Evolutionary conservation across 64 coral and sea anemone genomes (phyloP).

Genomic region (Trachythela sp.): DNA sequence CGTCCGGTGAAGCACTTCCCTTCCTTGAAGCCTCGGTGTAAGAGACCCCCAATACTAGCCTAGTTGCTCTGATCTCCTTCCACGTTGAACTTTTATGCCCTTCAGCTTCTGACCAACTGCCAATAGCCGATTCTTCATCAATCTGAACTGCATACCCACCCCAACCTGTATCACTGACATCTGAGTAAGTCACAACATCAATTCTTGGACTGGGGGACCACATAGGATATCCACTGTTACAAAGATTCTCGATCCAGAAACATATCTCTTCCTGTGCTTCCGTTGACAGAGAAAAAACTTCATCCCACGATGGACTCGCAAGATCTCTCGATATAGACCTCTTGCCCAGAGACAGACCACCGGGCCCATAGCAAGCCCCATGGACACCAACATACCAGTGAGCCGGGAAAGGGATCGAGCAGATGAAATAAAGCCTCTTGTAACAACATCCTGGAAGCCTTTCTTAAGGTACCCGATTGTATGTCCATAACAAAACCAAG

Average conservation of each 20-base stretch:
- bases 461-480: slow-evolving; percentile 5
- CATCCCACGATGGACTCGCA: not conserved
- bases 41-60: not conserved
- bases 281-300: not conserved
- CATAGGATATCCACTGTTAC: not conserved
- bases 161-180: slow-evolving; percentile 1
- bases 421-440: slow-evolving; percentile 16
- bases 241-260: not conserved
- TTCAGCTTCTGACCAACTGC: not conserved
- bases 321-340: not conserved
- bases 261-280: not conserved
- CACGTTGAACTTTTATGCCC: not conserved
- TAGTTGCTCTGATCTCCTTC: not conserved
- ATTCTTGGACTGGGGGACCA: not conserved
- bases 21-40: not conserved
- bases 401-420: slow-evolving; percentile 32
- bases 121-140: not conserved
- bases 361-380: slow-evolving; percentile 53
- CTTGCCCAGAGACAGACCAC: slow-evolving; percentile 22
- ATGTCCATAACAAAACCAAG: slow-evolving; percentile 57
- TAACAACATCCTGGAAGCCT: slow-evolving; percentile 8
- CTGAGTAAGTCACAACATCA: not conserved
- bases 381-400: slow-evolving; percentile 49
- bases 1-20: not conserved
- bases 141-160: not conserved